Conservation (phyloP, 2,113 vertebrate genomes). For the Aythya baeri region DNA sequence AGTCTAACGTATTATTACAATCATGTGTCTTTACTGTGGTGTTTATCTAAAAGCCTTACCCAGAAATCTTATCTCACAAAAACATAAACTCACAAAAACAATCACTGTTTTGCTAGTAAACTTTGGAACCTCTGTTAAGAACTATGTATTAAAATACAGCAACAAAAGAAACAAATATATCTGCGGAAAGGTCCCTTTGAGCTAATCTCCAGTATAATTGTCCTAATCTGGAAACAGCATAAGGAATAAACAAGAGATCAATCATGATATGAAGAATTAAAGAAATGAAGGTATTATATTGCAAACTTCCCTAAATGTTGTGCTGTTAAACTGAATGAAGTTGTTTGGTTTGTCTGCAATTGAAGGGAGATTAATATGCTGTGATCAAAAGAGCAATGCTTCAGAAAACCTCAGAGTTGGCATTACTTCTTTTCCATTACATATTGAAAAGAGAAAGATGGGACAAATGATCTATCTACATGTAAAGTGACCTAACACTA, state of each 20-base stretch:
- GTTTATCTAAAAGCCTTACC: not conserved
- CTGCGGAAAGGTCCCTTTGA: not conserved
- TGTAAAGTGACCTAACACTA: not conserved
- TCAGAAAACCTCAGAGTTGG: not conserved
- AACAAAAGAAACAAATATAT: not conserved
- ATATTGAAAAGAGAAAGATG: not conserved
- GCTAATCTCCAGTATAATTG: not conserved
- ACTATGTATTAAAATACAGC: not conserved
- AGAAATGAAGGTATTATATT: not conserved
- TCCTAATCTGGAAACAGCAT: not conserved
- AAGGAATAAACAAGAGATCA: not conserved
- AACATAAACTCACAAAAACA: not conserved
- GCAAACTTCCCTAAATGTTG: not conserved
- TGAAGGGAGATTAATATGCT: not conserved
- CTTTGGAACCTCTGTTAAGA: not conserved
- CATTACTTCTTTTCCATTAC: not conserved
- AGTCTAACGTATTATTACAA: not conserved
- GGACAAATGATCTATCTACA: not conserved
- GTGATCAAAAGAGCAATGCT: not conserved
- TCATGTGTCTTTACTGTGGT: not conserved
- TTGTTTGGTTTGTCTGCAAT: not conserved
- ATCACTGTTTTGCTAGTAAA: not conserved
- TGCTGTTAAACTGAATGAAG: not conserved
- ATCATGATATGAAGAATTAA: not conserved
- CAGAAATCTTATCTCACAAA: constrained; percentile 11